Evolutionary conservation across 2,113 vertebrate species (phyloP), one percentile per base, ranked within the genome.

Genomic region (Nothoprocta perdicaria): DNA sequence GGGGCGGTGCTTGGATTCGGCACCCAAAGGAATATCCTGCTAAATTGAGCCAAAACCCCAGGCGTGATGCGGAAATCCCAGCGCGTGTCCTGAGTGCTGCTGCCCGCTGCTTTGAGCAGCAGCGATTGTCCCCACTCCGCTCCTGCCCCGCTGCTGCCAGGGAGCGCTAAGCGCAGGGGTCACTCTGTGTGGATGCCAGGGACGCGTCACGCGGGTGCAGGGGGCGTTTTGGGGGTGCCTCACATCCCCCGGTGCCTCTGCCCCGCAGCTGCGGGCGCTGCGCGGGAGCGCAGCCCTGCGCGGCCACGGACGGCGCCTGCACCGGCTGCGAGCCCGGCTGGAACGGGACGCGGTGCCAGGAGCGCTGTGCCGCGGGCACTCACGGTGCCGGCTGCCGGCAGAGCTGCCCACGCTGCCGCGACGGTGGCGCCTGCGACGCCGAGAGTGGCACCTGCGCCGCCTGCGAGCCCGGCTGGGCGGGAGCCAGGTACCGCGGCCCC

Each of bases 201-300:
- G 12, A 40, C 53, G 29, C 33, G 57, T 4, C 17, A 0, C 9
- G 41, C 12, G 0, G 23, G 14, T 5, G 18, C 35, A 61, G 82
- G 76, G 11, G 40, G 45, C 6, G 23, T 52, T 12, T 52, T 6
- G 52, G 26, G 41, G 35, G 8, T 11, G 14, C 52, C 15, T 18
- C 60, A 24, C 17, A 8, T 6, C 31, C 35, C 24, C 26, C 35
- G 40, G 33, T 31, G 16, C 17, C 29, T 85, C 18, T 87, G 91
- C 33, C 94, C 69, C 12, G 8, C 88, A 99, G 99, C 18, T 99
- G 99, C 31, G 98, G 99, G 73, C 97, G 88, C 96, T 99, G 99
- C 96, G 97, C 96, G 84, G 96, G 73, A 81, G 95, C 93, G 26
- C 93, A 95, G 75, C 78, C 96, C 1, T 99, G 99, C 88, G 98